Base-by-base conservation (phyloP, 64 coral and sea anemone genomes). In the Pachyseris speciosa region DNA sequence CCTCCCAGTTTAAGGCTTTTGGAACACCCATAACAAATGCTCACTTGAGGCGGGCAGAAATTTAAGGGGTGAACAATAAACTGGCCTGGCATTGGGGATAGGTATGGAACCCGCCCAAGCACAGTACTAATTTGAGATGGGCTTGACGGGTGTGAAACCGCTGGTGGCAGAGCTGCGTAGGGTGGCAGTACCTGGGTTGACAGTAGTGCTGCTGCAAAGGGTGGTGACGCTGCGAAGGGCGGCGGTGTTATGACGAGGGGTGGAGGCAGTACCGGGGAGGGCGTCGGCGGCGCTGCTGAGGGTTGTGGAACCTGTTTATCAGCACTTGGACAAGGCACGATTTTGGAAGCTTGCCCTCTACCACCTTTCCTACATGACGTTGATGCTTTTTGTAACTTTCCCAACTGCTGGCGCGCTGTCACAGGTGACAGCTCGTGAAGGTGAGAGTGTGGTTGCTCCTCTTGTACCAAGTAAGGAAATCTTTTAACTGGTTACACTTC, bases 401-500 rank as follows among this genome's bases (percentile, higher is more conserved):
- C 37, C 74, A 29, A 77, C 20, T 42, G 40, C 41, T 77, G 42
- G 42, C n/a, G 40, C 50, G 31, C 40, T 48, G 30, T 49, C 40
- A 50, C 42, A 77, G 39, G 74, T 77, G 42, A 77, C 40, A 77
- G n/a, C 40, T 27, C 8, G 74, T 77, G 10, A 37, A 8, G 19
- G 42, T 77, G 26, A 48, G 28, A 17, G 74, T 42, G 30, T 50
- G 40, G 42, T 40, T 4, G 74, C 40, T 5, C 24, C 74, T 42
- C 29, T 44, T 77, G 34, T n/a, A 22, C 74, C 74, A 77, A 48
- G 74, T 49, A n/a, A 76, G 40, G 17, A 44, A 76, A 24, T 76
- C 26, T 3, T 76, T 25, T 47, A 76, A 49, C 9, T 30, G 10
- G 22, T 39, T 1, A 12, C 49, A 27, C 42, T 39, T 76, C 49